A percentile compares a stretch with the other conserved stretches of the same genome.
These are phyloP conservation scores for Apotomis betuletana DNA, from an alignment of 2,888 invertebrate species.

Conservation along the genomic window DNA sequence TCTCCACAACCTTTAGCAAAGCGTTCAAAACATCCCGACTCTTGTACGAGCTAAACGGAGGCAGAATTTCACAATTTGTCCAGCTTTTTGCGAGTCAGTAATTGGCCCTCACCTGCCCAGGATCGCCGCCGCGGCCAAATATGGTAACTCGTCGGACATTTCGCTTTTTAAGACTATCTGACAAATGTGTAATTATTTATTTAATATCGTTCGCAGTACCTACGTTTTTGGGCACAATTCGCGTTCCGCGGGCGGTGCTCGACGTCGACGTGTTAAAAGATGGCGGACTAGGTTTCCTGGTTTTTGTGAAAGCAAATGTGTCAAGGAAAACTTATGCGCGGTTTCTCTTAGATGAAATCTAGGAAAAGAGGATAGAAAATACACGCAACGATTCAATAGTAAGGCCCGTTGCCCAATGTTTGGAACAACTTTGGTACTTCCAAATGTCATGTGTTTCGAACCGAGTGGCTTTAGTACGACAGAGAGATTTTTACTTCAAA, in stretches of 20 bases:
- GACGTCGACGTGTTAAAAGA: slow-evolving; percentile 43
- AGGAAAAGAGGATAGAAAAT: too few species aligned
- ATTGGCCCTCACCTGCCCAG: slow-evolving; percentile 76
- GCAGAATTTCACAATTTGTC: slow-evolving; percentile 83
- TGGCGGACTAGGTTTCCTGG: slow-evolving; percentile 20
- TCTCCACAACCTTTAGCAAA: slow-evolving; percentile 39
- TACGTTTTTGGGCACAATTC: slow-evolving; percentile 79
- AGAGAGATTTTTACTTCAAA: too few species aligned
- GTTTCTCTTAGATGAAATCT: too few species aligned
- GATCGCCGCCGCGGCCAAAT: slow-evolving; percentile 69
- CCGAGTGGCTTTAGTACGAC: too few species aligned
- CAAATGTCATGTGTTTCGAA: too few species aligned
- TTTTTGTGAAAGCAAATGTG: not conserved
- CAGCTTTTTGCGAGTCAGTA: slow-evolving; percentile 76
- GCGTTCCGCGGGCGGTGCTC: slow-evolving; percentile 63
- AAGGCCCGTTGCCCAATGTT: too few species aligned
- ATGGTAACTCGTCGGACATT: slow-evolving; percentile 71
- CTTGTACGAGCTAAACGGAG: slow-evolving; percentile 49
- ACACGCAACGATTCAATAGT: too few species aligned
- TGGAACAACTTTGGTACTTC: too few species aligned
- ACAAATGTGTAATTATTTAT: slow-evolving; percentile 84
- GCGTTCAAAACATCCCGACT: slow-evolving; percentile 44
- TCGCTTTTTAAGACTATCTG: slow-evolving; percentile 80
- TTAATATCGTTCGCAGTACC: slow-evolving; percentile 74
- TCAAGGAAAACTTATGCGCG: not conserved